Percentiles rank a stretch among this genome's conserved stretches.
Conservation (phyloP, 1,140 invertebrate species). For the Drosophila hydei region DNA sequence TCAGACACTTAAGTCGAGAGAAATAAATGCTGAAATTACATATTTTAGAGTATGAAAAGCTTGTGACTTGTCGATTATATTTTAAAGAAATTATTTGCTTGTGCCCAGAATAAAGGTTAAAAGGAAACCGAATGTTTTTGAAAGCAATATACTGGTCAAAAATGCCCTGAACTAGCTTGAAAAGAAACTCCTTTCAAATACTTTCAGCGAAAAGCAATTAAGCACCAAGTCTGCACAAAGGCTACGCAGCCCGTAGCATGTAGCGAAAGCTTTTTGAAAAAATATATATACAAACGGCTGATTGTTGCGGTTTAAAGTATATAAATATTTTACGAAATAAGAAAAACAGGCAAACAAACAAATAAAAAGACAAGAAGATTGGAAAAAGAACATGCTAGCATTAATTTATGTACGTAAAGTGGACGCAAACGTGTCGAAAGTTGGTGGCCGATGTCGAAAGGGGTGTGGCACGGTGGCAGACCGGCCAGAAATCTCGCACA, state of each 20-base stretch:
- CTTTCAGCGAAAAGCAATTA: not conserved
- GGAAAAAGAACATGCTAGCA: constrained; percentile 29
- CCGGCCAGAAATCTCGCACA: constrained; percentile 49
- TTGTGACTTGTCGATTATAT: no score
- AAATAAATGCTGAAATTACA: constrained; percentile 1
- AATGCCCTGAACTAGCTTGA: no score
- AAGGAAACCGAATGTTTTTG: no score
- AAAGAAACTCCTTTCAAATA: no score
- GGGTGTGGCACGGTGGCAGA: constrained; percentile 26
- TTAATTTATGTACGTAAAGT: constrained; percentile 62
- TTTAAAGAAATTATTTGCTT: not conserved
- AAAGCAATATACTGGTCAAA: no score
- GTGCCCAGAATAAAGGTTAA: no score
- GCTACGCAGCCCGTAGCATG: not conserved
- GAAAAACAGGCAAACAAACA: not conserved
- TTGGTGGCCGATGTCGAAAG: constrained; percentile 28
- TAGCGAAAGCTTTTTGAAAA: not conserved
- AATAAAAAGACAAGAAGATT: not conserved
- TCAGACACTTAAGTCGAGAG: constrained; percentile 1
- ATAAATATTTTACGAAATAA: not conserved
- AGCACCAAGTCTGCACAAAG: not conserved
- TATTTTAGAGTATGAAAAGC: no score
- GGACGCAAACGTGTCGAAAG: constrained; percentile 47
- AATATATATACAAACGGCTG: not conserved
- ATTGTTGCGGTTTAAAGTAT: not conserved